Evolutionary conservation across 2,113 vertebrate species (phyloP), one percentile per base, ranked within the genome.

Genomic region (zebrafish (Danio rerio)): DNA sequence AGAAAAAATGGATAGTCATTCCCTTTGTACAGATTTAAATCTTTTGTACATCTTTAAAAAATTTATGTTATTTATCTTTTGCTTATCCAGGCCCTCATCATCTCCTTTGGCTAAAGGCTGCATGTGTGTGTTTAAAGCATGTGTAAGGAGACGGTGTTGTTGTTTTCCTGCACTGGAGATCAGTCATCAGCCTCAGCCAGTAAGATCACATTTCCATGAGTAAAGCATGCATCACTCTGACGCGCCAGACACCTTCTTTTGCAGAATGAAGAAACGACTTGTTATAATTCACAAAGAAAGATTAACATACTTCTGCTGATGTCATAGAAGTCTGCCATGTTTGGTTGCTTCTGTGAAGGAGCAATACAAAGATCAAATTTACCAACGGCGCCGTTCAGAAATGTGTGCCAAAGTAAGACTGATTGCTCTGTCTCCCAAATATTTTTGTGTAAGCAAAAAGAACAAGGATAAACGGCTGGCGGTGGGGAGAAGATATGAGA

Each of bases 291-390:
- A 20, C 88, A 87, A 78, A 70, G 52, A 91, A 86, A 89, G 88
- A 92, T 92, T 91, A 89, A 90, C 86, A 90, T 86, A 82, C 84
- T 91, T 91, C 85, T 91, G 91, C 88, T 91, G 91, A 92, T 93
- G 89, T 90, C 89, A 90, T 87, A 90, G 83, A 88, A 88, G 88
- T 42, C 82, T 83, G 87, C 88, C 87, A 87, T 87, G 89, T 83
- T 83, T 84, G 84, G 86, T 12, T 84, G 85, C 83, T 82, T 84
- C 88, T 79, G 85, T 58, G 69, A 65, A 76, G 53, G 88, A 89
- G 85, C 81, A 89, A 84, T 21, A 77, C 77, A 86, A 87, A 89
- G 88, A 89, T 88, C 87, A 90, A 87, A 88, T 78, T 78, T 78
- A 83, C 81, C 65, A 71, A 52, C 77, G 53, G 73, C 70, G 85